phyloP scores from a whole-genome alignment of 2,797 vertebrate species.

The Diplodus puntazzo region DNA sequence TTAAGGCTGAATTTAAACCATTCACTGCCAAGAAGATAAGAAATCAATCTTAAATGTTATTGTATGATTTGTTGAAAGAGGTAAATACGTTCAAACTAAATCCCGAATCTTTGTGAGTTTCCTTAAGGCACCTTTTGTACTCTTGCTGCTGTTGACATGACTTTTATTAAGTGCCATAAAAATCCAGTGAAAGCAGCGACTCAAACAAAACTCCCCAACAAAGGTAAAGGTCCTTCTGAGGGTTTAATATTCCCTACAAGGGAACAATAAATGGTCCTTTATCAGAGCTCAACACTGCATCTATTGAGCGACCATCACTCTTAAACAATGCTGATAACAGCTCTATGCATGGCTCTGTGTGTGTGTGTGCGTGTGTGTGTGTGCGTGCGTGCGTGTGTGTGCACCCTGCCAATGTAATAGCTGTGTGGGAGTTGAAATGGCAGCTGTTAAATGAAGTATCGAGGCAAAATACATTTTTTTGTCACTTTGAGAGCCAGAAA shows the following conservation, averaged over 20 bases:
- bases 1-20: neutral
- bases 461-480: conserved; percentile 46
- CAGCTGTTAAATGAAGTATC: conserved; percentile 74
- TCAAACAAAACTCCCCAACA: conserved; percentile 11
- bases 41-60: neutral
- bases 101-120: neutral
- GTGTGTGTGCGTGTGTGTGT: conserved; percentile 14
- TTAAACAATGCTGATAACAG: conserved; percentile 36
- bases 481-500: conserved; percentile 47
- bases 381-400: conserved; percentile 21
- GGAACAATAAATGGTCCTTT: conserved; percentile 38
- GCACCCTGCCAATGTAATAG: conserved; percentile 39
- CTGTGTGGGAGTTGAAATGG: conserved; percentile 70
- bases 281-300: conserved; percentile 19
- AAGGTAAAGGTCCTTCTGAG: conserved; percentile 33
- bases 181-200: neutral
- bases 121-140: neutral
- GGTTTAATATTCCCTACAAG: conserved; percentile 17
- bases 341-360: conserved; percentile 1
- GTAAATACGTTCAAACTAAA: neutral
- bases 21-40: neutral
- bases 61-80: neutral
- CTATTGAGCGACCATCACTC: conserved; percentile 23
- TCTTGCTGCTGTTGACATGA: neutral
- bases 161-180: neutral